Conservation (phyloP, 2,113 vertebrate genomes). For the Falcunculus frontatus region DNA sequence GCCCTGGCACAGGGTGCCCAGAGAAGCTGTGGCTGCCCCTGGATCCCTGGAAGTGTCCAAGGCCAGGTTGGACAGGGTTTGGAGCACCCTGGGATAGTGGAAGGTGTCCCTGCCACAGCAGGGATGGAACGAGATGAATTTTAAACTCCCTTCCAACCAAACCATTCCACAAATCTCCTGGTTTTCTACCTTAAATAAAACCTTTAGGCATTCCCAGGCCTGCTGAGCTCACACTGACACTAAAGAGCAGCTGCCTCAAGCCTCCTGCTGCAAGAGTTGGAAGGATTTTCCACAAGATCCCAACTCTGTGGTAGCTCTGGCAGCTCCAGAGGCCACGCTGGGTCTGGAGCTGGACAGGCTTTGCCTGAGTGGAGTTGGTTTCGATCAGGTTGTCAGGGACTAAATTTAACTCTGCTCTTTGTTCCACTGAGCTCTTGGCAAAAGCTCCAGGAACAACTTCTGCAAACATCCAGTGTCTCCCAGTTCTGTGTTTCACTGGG, state of each 20-base stretch:
- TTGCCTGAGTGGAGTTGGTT: background rate
- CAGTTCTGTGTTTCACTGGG: background rate
- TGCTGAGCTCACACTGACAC: background rate
- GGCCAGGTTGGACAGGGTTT: accelerated
- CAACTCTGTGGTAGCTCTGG: conserved; percentile 36
- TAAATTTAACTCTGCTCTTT: conserved; percentile 46
- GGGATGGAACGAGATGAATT: background rate
- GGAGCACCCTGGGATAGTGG: accelerated
- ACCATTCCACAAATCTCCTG: background rate
- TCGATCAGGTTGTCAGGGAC: conserved; percentile 5
- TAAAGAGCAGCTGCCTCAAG: background rate
- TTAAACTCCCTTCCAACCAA: background rate
- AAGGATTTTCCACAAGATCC: background rate
- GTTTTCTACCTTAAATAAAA: background rate
- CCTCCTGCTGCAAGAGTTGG: background rate
- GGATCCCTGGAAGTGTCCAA: background rate
- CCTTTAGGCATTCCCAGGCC: background rate
- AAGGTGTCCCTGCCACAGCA: background rate
- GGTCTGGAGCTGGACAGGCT: background rate
- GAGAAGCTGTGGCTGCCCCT: background rate
- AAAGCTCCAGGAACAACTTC: background rate
- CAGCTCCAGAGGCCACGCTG: background rate
- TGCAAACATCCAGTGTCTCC: background rate
- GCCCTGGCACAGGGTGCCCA: background rate
- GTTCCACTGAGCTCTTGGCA: background rate